phyloP scores from a whole-genome alignment of 2,888 invertebrate genomes.

The Patella ulyssiponensis region DNA sequence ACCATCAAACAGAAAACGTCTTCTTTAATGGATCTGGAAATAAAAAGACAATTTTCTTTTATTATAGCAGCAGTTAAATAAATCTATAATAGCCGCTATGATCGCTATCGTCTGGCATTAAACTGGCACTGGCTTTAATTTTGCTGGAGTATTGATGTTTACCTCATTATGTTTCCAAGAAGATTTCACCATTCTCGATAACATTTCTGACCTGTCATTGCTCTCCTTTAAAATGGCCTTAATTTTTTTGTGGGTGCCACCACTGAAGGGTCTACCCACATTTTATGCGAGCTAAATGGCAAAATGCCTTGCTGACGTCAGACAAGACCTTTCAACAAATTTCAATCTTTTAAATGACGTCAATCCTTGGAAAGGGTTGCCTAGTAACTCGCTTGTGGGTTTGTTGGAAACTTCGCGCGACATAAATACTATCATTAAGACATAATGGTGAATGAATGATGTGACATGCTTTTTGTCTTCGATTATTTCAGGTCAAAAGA shows the following conservation, averaged over 20 bases:
- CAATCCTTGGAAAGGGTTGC: slow-evolving; percentile 4
- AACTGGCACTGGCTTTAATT: no score
- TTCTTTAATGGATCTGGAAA: no score
- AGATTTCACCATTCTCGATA: no score
- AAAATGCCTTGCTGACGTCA: slow-evolving; percentile 12
- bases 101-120: no score
- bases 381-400: not conserved
- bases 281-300: slow-evolving; percentile 7
- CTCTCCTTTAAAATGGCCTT: no score
- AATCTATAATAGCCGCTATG: no score
- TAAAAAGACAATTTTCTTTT: no score
- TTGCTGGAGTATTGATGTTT: no score
- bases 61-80: no score
- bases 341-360: slow-evolving; percentile 10
- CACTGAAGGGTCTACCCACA: slow-evolving; percentile 5
- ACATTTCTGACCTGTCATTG: no score
- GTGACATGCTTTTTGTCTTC: slow-evolving; percentile 5
- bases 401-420: slow-evolving; percentile 7
- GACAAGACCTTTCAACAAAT: slow-evolving; percentile 11
- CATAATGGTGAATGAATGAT: slow-evolving; percentile 9
- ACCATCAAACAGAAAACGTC: no score
- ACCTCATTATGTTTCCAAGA: no score
- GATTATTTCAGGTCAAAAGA: not conserved
- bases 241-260: slow-evolving; percentile 2
- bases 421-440: slow-evolving; percentile 10